phyloP scores from a whole-genome alignment of 2,888 invertebrate genomes.

The Nowickia ferox region DNA sequence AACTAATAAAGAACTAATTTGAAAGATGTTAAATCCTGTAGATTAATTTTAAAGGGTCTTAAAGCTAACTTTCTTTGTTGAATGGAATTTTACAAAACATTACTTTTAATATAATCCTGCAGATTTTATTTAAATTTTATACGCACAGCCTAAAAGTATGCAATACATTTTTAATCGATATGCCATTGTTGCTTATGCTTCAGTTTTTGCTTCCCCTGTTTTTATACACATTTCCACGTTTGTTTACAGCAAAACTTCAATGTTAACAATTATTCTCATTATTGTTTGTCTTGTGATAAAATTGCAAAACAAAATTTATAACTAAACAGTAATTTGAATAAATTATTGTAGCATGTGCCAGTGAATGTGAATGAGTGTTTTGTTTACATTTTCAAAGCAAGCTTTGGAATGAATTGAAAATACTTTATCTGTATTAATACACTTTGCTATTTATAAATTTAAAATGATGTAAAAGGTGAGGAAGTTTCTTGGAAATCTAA shows the following conservation, averaged over 20 bases:
- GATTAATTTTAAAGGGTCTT: too few relatives aligned
- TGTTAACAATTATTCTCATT: conserved; percentile 35
- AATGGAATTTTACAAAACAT: too few relatives aligned
- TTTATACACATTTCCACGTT: background rate
- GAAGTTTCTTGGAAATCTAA: background rate
- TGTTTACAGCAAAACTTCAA: conserved; percentile 1
- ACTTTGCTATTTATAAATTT: background rate
- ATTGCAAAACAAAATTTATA: conserved; percentile 41
- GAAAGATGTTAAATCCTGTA: too few relatives aligned
- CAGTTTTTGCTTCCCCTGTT: background rate
- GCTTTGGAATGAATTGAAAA: conserved; percentile 11
- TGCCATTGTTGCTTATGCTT: background rate
- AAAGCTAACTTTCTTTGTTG: too few relatives aligned
- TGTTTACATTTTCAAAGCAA: background rate
- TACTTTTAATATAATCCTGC: too few relatives aligned
- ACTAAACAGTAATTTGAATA: conserved; percentile 52
- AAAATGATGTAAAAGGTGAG: background rate
- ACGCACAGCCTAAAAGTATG: background rate
- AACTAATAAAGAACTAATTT: too few relatives aligned
- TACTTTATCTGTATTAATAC: background rate
- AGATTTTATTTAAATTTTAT: background rate
- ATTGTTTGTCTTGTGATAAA: conserved; percentile 51
- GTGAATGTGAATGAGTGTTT: background rate
- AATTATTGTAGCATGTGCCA: conserved; percentile 32
- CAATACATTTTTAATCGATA: background rate